Percentiles rank a stretch among this genome's conserved stretches.
phyloP scores from a whole-genome alignment of 2,888 invertebrate genomes.

The Sarcophaga rosellei region DNA sequence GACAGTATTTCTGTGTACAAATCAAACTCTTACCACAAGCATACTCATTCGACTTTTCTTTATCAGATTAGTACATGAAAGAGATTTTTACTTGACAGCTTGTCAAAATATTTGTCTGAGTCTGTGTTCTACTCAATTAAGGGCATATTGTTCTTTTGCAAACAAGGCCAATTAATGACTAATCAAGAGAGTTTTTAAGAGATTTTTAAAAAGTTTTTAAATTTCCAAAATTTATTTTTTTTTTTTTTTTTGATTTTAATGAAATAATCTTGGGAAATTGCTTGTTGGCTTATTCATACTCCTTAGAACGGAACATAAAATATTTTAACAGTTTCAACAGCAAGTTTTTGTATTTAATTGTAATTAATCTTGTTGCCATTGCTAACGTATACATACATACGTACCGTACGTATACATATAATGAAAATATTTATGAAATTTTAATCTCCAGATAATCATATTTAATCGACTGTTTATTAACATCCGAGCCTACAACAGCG shows the following conservation, averaged over 20 bases:
- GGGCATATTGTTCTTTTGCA: neutral
- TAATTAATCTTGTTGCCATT: neutral
- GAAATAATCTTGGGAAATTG: neutral
- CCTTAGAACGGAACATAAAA: neutral
- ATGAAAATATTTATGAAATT: conserved; percentile 32
- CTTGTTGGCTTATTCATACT: neutral
- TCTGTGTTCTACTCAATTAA: neutral
- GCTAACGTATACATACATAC: neutral
- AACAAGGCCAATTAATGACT: too few relatives aligned
- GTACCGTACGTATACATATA: neutral
- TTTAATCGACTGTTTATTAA: conserved; percentile 25
- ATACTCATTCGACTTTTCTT: neutral
- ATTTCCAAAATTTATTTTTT: neutral
- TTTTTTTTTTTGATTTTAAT: neutral
- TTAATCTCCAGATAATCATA: conserved; percentile 29
- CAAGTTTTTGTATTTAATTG: neutral
- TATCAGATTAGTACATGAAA: neutral
- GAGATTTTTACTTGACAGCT: neutral
- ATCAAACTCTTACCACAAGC: neutral
- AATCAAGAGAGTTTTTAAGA: too few relatives aligned
- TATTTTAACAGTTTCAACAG: too few relatives aligned
- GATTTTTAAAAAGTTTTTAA: too few relatives aligned
- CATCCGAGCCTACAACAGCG: neutral
- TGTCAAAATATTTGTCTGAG: neutral
- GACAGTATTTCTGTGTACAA: neutral